A percentile compares a stretch with the other conserved stretches of the same genome.
phyloP scores from a whole-genome alignment of 2,888 invertebrate genomes.

The Diplazon laetatorius region DNA sequence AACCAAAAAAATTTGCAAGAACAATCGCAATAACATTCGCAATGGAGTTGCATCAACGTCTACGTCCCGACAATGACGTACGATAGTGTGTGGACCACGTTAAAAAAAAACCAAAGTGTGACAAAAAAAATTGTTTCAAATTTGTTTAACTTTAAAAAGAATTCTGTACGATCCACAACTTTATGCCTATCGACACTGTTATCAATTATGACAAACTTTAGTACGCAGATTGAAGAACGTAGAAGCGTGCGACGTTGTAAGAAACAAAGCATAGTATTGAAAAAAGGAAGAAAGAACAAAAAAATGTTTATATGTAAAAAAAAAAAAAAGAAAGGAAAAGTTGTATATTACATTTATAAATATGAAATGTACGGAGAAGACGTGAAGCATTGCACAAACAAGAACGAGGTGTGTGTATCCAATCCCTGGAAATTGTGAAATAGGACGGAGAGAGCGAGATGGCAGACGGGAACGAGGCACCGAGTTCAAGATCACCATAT shows the following conservation, averaged over 20 bases:
- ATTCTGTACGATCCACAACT: conserved; percentile 12
- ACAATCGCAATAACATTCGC: conserved; percentile 54
- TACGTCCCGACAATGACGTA: conserved; percentile 23
- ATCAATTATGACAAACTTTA: conserved; percentile 9
- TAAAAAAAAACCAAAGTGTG: conserved; percentile 4
- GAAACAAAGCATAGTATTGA: conserved; percentile 51
- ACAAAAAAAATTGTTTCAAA: background rate
- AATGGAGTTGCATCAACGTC: conserved; percentile 39
- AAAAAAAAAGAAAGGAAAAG: too few species aligned
- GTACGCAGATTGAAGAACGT: conserved; percentile 42
- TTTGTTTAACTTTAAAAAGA: conserved; percentile 34
- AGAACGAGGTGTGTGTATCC: conserved; percentile 11
- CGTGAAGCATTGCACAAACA: conserved; percentile 37
- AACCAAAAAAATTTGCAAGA: conserved; percentile 26
- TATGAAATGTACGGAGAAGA: conserved; percentile 41
- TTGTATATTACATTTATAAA: conserved; percentile 9
- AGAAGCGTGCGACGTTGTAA: conserved; percentile 58
- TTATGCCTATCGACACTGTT: conserved; percentile 7
- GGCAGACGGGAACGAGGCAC: conserved; percentile 24
- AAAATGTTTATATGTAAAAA: too few species aligned
- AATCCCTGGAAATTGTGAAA: conserved; percentile 30
- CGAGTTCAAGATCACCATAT: conserved; percentile 28
- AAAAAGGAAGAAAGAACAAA: conserved; percentile 8
- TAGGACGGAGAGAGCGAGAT: conserved; percentile 19
- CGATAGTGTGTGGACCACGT: conserved; percentile 19